A percentile compares a stretch with the other conserved stretches of the same genome.
Conservation (phyloP, 2,797 vertebrate genomes). For the Sphenopsis melanotis region DNA sequence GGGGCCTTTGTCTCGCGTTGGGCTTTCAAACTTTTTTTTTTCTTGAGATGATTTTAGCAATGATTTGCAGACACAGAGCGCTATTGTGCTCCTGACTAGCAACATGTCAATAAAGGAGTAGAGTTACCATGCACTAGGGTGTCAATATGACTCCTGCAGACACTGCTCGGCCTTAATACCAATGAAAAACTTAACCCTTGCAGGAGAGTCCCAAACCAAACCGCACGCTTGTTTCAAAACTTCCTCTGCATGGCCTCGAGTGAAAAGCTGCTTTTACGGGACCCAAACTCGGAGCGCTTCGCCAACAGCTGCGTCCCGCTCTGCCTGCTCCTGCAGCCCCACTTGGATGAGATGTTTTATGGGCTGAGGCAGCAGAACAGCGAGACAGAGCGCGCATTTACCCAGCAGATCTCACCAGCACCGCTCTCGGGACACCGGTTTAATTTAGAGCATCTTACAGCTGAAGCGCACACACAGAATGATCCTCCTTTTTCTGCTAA, state of each 20-base stretch:
- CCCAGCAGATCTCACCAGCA: conserved; percentile 1
- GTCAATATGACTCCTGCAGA: conserved; percentile 76
- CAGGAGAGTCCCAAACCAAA: conserved; percentile 41
- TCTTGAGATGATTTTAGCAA: conserved; percentile 88
- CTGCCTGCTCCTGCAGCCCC: neutral
- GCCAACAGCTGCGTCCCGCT: neutral
- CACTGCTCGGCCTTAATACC: conserved; percentile 67
- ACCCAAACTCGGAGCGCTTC: neutral
- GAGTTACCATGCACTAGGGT: conserved; percentile 70
- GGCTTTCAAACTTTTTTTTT: conserved; percentile 81
- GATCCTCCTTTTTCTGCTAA: conserved; percentile 37
- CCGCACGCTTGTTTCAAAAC: conserved; percentile 22
- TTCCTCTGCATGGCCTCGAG: conserved; percentile 15
- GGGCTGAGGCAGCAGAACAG: conserved; percentile 23
- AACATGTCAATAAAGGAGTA: conserved; percentile 76
- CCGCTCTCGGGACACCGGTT: neutral
- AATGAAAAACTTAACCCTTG: conserved; percentile 76
- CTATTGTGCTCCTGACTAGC: conserved; percentile 76
- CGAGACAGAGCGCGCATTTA: neutral
- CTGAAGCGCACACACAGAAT: neutral
- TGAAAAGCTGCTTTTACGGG: conserved; percentile 60
- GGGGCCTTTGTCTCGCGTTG: conserved; percentile 82
- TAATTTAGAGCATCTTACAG: conserved; percentile 44
- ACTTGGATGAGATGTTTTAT: conserved; percentile 33
- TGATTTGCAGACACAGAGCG: conserved; percentile 81